Evolutionary conservation across 2,797 vertebrate genomes (phyloP).

Genomic region (Liparis tanakae): DNA sequence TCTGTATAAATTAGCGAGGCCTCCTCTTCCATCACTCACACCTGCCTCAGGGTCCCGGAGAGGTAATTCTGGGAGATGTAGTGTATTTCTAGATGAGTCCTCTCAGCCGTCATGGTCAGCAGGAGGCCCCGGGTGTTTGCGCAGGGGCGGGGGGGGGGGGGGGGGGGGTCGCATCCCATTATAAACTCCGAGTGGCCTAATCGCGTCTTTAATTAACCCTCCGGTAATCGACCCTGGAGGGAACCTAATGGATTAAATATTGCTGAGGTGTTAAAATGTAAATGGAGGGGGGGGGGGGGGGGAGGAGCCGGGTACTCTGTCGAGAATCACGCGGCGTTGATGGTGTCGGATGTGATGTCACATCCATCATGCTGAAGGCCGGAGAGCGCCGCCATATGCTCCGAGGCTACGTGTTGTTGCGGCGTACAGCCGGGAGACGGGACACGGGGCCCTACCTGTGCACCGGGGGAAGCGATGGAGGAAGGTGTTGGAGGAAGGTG

Average conservation of each 20-base stretch:
- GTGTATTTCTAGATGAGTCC: slow-evolving; percentile 43
- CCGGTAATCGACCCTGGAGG: slow-evolving; percentile 62
- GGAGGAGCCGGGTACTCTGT: slow-evolving; percentile 29
- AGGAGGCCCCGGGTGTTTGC: slow-evolving; percentile 39
- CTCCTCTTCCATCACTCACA: slow-evolving; percentile 36
- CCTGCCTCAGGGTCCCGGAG: slow-evolving; percentile 24
- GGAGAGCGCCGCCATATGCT: slow-evolving; percentile 60
- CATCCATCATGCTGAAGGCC: slow-evolving; percentile 70
- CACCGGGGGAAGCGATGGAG: slow-evolving; percentile 29
- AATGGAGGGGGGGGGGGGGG: slow-evolving; percentile 47
- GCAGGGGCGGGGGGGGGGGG: slow-evolving; percentile 20
- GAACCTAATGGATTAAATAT: slow-evolving; percentile 68
- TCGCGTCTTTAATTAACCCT: slow-evolving; percentile 75
- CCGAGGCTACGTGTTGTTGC: slow-evolving; percentile 33
- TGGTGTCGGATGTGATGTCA: slow-evolving; percentile 54
- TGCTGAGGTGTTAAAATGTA: slow-evolving; percentile 75
- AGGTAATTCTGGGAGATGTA: slow-evolving; percentile 57
- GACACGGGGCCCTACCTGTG: slow-evolving; percentile 54
- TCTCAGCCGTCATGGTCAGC: slow-evolving; percentile 48
- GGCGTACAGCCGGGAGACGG: slow-evolving; percentile 47
- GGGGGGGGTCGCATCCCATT: slow-evolving; percentile 54
- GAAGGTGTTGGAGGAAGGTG: too few relatives aligned
- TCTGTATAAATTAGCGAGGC: slow-evolving; percentile 47
- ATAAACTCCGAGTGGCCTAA: slow-evolving; percentile 55
- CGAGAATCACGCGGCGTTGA: slow-evolving; percentile 43